These are phyloP conservation scores for Aphis craccivora DNA, from an alignment of 1,140 invertebrate genomes.

Conservation along the genomic window DNA sequence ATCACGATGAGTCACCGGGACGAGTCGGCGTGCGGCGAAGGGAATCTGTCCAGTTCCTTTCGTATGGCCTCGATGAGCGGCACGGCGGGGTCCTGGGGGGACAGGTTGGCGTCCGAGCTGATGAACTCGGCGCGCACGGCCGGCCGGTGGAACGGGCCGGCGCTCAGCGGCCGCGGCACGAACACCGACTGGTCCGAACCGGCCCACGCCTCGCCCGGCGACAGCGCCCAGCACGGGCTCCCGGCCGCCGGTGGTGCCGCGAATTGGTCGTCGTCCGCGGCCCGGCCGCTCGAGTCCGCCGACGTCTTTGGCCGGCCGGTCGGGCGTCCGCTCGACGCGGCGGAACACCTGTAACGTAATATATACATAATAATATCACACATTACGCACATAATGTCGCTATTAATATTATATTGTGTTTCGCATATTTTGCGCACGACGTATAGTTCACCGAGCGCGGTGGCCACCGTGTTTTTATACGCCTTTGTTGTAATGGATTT, in stretches of 20 bases:
- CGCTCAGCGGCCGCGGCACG: conserved; percentile 67
- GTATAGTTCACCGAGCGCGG: too few relatives aligned
- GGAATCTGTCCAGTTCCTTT: conserved; percentile 69
- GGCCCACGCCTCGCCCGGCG: conserved; percentile 51
- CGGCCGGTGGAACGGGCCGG: conserved; percentile 70
- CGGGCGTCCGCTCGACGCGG: background rate
- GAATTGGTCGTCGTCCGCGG: conserved; percentile 5
- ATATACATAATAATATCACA: too few relatives aligned
- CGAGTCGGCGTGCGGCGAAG: conserved; percentile 34
- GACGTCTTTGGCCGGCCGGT: conserved; percentile 31
- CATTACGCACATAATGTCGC: too few relatives aligned
- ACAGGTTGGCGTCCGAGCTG: conserved; percentile 66
- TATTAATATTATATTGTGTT: too few relatives aligned
- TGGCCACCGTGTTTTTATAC: background rate
- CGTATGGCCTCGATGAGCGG: conserved; percentile 72
- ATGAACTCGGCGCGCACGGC: conserved; percentile 66
- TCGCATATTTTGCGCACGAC: too few relatives aligned
- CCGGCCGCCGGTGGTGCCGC: background rate
- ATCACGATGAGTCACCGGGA: conserved; percentile 5
- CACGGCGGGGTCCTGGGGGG: conserved; percentile 70
- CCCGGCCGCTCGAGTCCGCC: background rate
- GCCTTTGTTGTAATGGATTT: background rate
- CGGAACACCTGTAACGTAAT: conserved; percentile 23
- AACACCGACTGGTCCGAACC: conserved; percentile 52
- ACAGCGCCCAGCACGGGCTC: conserved; percentile 29